phyloP scores from a whole-genome alignment of 2,113 vertebrate species.

The Orcinus orca region DNA sequence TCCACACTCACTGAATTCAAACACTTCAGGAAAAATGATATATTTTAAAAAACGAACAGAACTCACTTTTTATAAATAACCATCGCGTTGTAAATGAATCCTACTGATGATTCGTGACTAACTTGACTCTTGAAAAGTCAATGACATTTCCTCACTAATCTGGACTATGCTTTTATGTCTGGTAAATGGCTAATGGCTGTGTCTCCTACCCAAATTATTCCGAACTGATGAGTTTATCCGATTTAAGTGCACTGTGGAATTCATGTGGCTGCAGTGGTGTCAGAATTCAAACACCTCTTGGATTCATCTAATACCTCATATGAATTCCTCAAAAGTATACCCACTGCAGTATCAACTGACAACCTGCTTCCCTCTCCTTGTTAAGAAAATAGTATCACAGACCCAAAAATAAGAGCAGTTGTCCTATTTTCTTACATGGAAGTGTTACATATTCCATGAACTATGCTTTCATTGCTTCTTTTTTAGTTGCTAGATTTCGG shows the following conservation, averaged over 20 bases:
- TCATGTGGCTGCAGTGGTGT: not conserved
- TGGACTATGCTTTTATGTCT: not conserved
- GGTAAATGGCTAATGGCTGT: not conserved
- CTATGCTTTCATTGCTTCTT: slow-evolving; percentile 68
- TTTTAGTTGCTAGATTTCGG: slow-evolving; percentile 72
- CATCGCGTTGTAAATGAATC: not conserved
- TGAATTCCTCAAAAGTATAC: slow-evolving; percentile 61
- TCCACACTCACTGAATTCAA: not conserved
- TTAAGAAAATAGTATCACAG: slow-evolving; percentile 61
- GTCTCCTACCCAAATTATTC: not conserved
- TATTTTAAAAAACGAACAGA: not conserved
- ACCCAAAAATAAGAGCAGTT: slow-evolving; percentile 71
- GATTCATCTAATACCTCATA: not conserved
- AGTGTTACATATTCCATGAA: slow-evolving; percentile 76
- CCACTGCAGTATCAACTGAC: not conserved
- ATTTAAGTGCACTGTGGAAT: not conserved
- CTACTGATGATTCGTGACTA: not conserved
- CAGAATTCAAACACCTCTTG: not conserved
- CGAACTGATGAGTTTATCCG: not conserved
- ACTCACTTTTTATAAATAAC: not conserved
- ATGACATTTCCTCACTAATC: not conserved
- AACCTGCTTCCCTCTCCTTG: not conserved
- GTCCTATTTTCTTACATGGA: slow-evolving; percentile 75
- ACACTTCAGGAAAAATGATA: not conserved
- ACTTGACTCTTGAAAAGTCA: not conserved